phyloP scores from a whole-genome alignment of 1,140 invertebrate genomes.

The Melipona quadrifasciata region DNA sequence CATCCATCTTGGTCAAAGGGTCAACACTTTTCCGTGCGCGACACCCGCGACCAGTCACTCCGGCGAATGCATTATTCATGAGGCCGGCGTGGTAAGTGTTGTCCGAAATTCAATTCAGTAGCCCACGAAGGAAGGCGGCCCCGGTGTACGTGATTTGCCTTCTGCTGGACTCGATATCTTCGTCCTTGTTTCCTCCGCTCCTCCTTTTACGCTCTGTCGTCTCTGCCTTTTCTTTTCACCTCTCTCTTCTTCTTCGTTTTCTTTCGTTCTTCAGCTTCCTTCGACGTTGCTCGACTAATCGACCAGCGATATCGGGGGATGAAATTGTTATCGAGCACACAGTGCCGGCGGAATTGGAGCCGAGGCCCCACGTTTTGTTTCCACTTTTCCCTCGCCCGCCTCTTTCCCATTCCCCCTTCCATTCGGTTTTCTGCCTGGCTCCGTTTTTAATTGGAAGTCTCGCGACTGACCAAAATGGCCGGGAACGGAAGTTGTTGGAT shows the following conservation, averaged over 20 bases:
- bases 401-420: neutral
- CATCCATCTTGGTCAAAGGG: conserved; percentile 67
- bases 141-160: conserved; percentile 68
- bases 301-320: conserved; percentile 32
- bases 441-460: conserved; percentile 16
- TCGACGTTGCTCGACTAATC: conserved; percentile 34
- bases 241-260: neutral
- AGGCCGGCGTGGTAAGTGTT: conserved; percentile 64
- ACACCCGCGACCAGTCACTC: conserved; percentile 47
- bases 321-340: conserved; percentile 42
- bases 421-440: neutral
- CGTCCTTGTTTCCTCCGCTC: neutral
- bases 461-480: conserved; percentile 20
- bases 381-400: neutral
- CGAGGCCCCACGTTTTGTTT: neutral
- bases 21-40: conserved; percentile 65
- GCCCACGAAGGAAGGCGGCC: conserved; percentile 56
- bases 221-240: neutral
- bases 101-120: conserved; percentile 71
- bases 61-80: conserved; percentile 67
- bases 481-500: neutral
- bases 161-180: conserved; percentile 31
- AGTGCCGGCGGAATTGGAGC: conserved; percentile 25
- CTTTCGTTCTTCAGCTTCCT: neutral
- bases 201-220: neutral